Evolutionary conservation across 2,888 invertebrate species (phyloP), one percentile per base, ranked within the genome.

Genomic region (Phaonia tiefii): DNA sequence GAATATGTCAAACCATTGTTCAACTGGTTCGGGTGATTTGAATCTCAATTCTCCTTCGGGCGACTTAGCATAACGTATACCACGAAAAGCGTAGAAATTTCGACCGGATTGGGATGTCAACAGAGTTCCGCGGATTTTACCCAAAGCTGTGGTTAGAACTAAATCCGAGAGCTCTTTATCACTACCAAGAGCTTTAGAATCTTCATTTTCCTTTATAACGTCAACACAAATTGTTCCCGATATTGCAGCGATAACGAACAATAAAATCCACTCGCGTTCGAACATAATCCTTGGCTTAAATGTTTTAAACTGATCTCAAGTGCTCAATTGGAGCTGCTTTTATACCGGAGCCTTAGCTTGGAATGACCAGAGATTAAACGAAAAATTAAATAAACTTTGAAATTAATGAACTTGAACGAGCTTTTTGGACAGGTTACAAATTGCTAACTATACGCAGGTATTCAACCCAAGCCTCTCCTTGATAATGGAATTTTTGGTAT

Each of bases 1-100:
- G 60, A 93, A 92, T 17, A 91, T 89, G 3, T 87, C 89, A 13
- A 87, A 85, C 92, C 93, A 93, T 13, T 89, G 88, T 44, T 91
- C 88, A 8, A 92, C 90, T 1, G 92, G 92, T 39, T 90, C 88
- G 0, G 93, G 92, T 5, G 92, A 87, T 70, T 86, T 86, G 60
- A 91, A 91, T 1, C 91, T 87, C 13, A 89, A 73, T 1, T 85
- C 84, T 10, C 88, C 88, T 1, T 89, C 80, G 0, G 91, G 91
- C 0, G 91, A 85, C 65, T 89, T 88, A 17, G 91, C 91, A 78
- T 90, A 91, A 0, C 88, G 88, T 65, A 91, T 89, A 17, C 91
- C 90, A 0, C 91, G 90, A 70, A 91, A 91, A 15, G 90, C 90
- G 76, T 89, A 89, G 77, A 91, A 91, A 70, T 87, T 88, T n/a